Percentiles rank a stretch among this genome's conserved stretches.
These are phyloP conservation scores for Lagodon rhomboides DNA, from an alignment of 2,797 vertebrate genomes.

Conservation along the genomic window DNA sequence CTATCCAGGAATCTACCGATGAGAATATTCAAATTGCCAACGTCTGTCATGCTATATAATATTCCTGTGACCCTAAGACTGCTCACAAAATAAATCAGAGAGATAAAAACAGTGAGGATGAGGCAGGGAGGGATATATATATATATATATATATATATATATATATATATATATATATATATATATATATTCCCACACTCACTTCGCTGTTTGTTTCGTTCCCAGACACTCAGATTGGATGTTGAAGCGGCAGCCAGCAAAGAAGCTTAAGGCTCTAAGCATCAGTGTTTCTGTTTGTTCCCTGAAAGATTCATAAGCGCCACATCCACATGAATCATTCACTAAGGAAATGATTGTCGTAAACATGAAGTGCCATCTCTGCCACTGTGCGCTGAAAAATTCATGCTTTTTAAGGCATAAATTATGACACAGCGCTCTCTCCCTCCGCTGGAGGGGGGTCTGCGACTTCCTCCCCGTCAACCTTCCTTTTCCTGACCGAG, in stretches of 20 bases:
- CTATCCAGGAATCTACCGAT: neutral
- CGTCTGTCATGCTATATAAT: neutral
- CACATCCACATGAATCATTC: constrained; percentile 85
- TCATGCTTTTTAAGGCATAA: constrained; percentile 86
- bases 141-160: too few relatives aligned
- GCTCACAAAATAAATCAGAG: neutral
- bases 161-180: too few relatives aligned
- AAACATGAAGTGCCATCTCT: constrained; percentile 84
- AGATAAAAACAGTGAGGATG: neutral
- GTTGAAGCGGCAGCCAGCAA: constrained; percentile 26
- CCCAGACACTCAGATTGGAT: constrained; percentile 22
- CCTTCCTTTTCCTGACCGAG: constrained; percentile 47
- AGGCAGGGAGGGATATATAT: neutral
- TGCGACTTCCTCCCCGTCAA: constrained; percentile 48
- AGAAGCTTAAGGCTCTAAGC: constrained; percentile 58
- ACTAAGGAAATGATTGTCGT: constrained; percentile 85
- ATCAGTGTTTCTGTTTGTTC: constrained; percentile 83
- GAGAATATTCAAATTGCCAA: neutral
- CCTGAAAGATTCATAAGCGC: constrained; percentile 83
- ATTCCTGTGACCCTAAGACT: neutral
- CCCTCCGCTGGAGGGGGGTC: constrained; percentile 45
- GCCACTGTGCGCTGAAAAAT: constrained; percentile 84
- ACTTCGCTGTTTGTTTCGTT: neutral
- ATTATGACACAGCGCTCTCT: constrained; percentile 80
- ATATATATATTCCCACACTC: constrained; percentile 32